Base-by-base conservation (phyloP, 2,888 invertebrate genomes). In the Ectobius pallidus region DNA sequence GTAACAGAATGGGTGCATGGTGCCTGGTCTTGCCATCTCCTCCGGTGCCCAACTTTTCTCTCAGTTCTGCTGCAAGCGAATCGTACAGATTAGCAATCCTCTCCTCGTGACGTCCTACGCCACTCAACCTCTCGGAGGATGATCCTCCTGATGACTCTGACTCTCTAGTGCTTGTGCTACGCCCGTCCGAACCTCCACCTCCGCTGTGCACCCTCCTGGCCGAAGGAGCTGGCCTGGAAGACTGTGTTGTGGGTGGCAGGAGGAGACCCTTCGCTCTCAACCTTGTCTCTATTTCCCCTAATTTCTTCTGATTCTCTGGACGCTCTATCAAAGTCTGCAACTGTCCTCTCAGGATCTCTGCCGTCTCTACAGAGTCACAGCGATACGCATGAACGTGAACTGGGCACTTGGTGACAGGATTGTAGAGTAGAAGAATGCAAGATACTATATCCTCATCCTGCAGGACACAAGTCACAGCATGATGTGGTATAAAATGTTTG, bases 381-480 rank as follows among this genome's bases (percentile, higher is more conserved):
- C 75, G 42, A 81, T 90, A 98, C 70, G 96, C 97, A 82, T 99
- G 98, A 2, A 97, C 96, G 81, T 98, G 97, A 30, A 98, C 91
- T 0, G 97, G 97, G 81, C 96, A 95, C 78, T 94, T 93, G 9
- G 97, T 97, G 71, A 95, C 91, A 0, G 97, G 97, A 85, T 98
- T 98, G 82, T 95, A 96, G 0, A 98, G 89, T 62, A 98, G 86
- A 76, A 97, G 88, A 72, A 98, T 96, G 78, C 95, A 95, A 1
- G 96, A 95, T 58, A 98, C 97, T 52, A 97, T 91, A 81, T 99
- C 98, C 71, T 94, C 94, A 73, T 94, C 92, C 77, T 95, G 95
- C 79, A 93, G 91, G 20, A 94, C 94, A 81, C 93, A 95, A 61
- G 97, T 94, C 81, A 97, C 93, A 81, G 95, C 95, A 84, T 95